Base-by-base conservation (phyloP, 2,888 invertebrate genomes). In the Aspidiotus destructor region DNA sequence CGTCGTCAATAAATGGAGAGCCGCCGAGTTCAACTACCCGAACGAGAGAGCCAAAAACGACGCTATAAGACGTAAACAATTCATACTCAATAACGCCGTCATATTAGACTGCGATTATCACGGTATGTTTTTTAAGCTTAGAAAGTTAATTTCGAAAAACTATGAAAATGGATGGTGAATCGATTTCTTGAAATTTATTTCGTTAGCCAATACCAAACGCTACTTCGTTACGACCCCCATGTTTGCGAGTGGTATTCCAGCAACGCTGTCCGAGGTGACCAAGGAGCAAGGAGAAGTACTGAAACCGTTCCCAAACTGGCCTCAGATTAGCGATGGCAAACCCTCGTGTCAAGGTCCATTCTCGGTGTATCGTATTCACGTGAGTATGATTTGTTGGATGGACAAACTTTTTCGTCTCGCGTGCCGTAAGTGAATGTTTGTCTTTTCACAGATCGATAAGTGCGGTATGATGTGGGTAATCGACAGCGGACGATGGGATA, bases 381-480 rank as follows among this genome's bases (percentile, higher is more conserved):
- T 68, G 60, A 42, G 68, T 67, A 40, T 10, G 58, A 8, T 40
- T 8, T 7, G 3, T 11, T 17, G 40, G 5, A 11, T 40, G 1
- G 40, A 10, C 3, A 17, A 28, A 28, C 2, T 28, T 58, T 54
- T 13, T 28, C 8, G 40, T 28, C 3, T 58, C 9, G 8, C 8
- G 58, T 16, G 2, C 3, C 13, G 5, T 10, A 15, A 2, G 10
- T 3, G 55, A 5, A 15, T 55, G 2, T n/a, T 55, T 55, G 10
- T 55, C 3, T 16, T 55, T 28, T 53, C 8, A n/a, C 42, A 68
- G 68, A 55, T 86, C 0, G 90, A 90, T 76, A 81, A 82, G 63
- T 90, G 90, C 75, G 85, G 84, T 13, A 82, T 89, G 0, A 82
- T 90, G 0, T 90, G 90, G 89, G 87, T 89, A 9, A 75, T 89